Evolutionary conservation across 2,113 vertebrate genomes (phyloP).

Genomic region (Tachysurus fulvidraco): DNA sequence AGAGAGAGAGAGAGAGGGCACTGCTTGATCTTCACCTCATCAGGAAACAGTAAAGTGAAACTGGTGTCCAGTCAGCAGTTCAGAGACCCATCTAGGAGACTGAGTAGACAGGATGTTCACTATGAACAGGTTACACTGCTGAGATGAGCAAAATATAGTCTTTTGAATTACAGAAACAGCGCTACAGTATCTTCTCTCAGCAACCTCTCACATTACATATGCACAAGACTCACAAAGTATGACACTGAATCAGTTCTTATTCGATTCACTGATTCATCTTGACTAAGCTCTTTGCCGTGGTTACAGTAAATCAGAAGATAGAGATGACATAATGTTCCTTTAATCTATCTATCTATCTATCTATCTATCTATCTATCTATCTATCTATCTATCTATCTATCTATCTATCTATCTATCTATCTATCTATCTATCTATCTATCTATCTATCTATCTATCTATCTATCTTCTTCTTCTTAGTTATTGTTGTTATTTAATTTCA

Average conservation of each 20-base stretch:
- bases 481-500: background rate
- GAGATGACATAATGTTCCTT: background rate
- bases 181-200: too few relatives aligned
- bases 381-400: too few relatives aligned
- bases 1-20: background rate
- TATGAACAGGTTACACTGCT: too few relatives aligned
- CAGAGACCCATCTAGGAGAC: background rate
- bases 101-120: background rate
- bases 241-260: background rate
- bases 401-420: too few relatives aligned
- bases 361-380: too few relatives aligned
- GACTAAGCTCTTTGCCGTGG: background rate
- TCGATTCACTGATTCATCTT: background rate
- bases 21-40: background rate
- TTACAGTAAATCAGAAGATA: background rate
- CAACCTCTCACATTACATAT: background rate
- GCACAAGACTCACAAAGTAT: background rate
- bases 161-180: too few relatives aligned
- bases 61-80: slow-evolving; percentile 17
- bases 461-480: background rate
- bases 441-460: too few relatives aligned
- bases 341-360: background rate
- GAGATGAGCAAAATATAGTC: too few relatives aligned
- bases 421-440: too few relatives aligned
- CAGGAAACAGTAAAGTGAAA: background rate